Evolutionary conservation across 2,113 vertebrate genomes (phyloP), one percentile per base, ranked within the genome.

Genomic region (Periophthalmus modestus): DNA sequence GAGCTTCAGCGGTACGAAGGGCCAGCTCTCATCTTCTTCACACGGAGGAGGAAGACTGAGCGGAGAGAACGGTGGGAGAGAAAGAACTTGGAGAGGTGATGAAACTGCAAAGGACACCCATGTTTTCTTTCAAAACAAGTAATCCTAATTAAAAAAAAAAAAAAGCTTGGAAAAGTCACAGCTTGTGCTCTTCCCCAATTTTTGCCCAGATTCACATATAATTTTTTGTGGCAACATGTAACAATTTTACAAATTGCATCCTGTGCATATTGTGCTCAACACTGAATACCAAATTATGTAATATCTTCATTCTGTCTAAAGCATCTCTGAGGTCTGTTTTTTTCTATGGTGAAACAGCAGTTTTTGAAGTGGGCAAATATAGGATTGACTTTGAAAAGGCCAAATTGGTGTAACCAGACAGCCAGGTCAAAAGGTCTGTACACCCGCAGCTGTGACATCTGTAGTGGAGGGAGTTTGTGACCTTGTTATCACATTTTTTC

Each of bases 21-120:
- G 71, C 57, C 69, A 66, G 58, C 75, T 33, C 34, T 69, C 23
- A 39, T 69, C 75, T 80, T 23, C 65, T 16, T 62, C 67, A 15
- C 62, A 12, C 15, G 16, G 18, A 36, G 19, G n/a, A 16, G 68
- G 18, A 62, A 21, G 21, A 28, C 12, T 69, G 59, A 21, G 33
- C 18, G 21, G 2, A 12, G 65, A 62, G 18, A 54, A 76, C 71
- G 57, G 54, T 65, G 66, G 28, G 61, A 33, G 68, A 66, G 19
- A 61, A n/a, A 21, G n/a, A 19, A 28, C 5, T 4, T 23, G 13
- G 24, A 67, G 61, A 58, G 12, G 24, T 39, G 16, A 16, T 4
- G n/a, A 55, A 24, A 34, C 39, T n/a, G 9, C 24, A 66, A 21
- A 46, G n/a, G 39, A 43, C 10, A 10, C 39, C 10, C 7, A 43